Percentiles rank a stretch among this genome's conserved stretches.
phyloP scores from a whole-genome alignment of 2,113 vertebrate species.

The Catharus fuscescens region DNA sequence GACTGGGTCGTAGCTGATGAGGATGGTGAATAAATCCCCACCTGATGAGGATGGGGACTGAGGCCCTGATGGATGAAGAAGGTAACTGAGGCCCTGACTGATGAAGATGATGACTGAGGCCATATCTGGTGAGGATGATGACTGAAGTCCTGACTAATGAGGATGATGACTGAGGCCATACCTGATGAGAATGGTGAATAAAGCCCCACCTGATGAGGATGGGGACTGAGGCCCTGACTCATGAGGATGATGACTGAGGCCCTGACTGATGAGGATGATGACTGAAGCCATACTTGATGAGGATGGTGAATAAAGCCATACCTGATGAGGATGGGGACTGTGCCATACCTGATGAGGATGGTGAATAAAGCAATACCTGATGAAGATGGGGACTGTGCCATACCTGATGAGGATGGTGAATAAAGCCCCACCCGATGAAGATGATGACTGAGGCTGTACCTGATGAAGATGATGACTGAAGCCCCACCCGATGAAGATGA shows the following conservation, averaged over 20 bases:
- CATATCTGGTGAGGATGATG: constrained; percentile 58
- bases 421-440: too few species aligned
- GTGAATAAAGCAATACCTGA: too few species aligned
- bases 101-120: too few species aligned
- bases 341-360: constrained; percentile 91
- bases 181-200: constrained; percentile 95
- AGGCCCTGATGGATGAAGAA: too few species aligned
- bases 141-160: constrained; percentile 91
- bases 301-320: constrained; percentile 82
- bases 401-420: too few species aligned
- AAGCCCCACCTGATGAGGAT: constrained; percentile 88
- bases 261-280: constrained; percentile 93
- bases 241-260: constrained; percentile 94
- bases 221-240: constrained; percentile 88
- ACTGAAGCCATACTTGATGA: constrained; percentile 90
- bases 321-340: too few species aligned
- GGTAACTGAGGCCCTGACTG: too few species aligned
- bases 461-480: constrained; percentile 81
- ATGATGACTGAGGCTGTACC: too few species aligned
- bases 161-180: constrained; percentile 87
- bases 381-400: too few species aligned
- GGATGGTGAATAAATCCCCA: constrained; percentile 82
- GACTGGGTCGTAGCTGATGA: constrained; percentile 54
- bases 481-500: fast-evolving
- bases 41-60: constrained; percentile 88